Percentiles rank a stretch among this genome's conserved stretches.
phyloP scores from a whole-genome alignment of 2,888 invertebrate genomes.

The Drosophila buzzatii region DNA sequence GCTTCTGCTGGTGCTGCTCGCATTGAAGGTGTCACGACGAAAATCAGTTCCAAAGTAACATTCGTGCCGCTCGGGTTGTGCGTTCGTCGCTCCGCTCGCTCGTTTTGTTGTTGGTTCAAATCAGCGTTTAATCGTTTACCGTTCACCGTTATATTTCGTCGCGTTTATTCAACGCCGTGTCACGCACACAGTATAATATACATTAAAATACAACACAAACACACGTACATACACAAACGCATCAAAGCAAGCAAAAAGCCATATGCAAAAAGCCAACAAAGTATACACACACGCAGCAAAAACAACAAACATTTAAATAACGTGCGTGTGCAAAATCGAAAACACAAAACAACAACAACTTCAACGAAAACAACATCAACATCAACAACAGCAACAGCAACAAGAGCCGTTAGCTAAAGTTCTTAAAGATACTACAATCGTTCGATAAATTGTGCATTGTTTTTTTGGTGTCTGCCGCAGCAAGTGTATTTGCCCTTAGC shows the following conservation, averaged over 20 bases:
- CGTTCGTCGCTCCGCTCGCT: slow-evolving; percentile 75
- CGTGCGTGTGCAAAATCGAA: slow-evolving; percentile 45
- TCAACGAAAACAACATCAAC: slow-evolving; percentile 16
- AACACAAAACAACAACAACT: slow-evolving; percentile 19
- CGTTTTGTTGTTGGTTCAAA: slow-evolving; percentile 60
- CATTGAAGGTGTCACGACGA: slow-evolving; percentile 76
- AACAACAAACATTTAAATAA: slow-evolving; percentile 42
- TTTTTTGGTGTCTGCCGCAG: slow-evolving; percentile 55
- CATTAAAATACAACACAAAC: not conserved
- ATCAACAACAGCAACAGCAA: slow-evolving; percentile 23
- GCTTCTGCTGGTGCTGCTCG: slow-evolving; percentile 52
- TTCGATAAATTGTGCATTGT: slow-evolving; percentile 43
- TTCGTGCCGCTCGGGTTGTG: slow-evolving; percentile 84
- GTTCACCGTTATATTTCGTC: slow-evolving; percentile 65
- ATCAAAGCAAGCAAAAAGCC: slow-evolving; percentile 24
- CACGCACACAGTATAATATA: slow-evolving; percentile 27
- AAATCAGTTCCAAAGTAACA: slow-evolving; percentile 85
- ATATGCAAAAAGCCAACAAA: slow-evolving; percentile 25
- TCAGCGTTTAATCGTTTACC: slow-evolving; percentile 43
- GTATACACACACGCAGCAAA: slow-evolving; percentile 8
- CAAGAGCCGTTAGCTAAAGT: slow-evolving; percentile 27
- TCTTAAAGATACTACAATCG: slow-evolving; percentile 41
- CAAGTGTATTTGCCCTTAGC: slow-evolving; percentile 38
- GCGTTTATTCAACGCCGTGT: slow-evolving; percentile 63
- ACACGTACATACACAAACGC: slow-evolving; percentile 5